A percentile compares a stretch with the other conserved stretches of the same genome.
Conservation (phyloP, 2,113 vertebrate genomes). For the Gallinago media region DNA sequence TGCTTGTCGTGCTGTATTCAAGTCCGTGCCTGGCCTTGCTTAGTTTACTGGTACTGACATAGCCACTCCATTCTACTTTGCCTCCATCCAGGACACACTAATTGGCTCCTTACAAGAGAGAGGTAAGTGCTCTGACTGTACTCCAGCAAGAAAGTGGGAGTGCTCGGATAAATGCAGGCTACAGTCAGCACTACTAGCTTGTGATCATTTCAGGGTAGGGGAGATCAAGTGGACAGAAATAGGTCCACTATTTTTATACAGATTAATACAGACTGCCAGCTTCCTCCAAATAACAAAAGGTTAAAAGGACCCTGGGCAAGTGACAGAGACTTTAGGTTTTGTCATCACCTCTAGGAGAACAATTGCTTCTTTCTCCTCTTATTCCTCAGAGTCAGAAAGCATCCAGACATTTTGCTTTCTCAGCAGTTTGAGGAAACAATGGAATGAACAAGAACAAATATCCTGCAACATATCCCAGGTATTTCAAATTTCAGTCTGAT, state of each 20-base stretch:
- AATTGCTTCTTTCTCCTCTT: neutral
- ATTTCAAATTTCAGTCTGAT: neutral
- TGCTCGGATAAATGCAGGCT: neutral
- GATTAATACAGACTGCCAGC: neutral
- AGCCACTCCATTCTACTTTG: neutral
- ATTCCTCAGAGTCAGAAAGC: neutral
- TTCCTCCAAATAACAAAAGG: constrained; percentile 4
- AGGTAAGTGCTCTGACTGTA: neutral
- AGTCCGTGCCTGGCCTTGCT: neutral
- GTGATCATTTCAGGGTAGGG: neutral
- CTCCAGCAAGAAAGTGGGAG: neutral
- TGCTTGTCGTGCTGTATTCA: accelerated
- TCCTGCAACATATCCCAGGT: neutral
- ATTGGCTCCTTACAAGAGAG: neutral
- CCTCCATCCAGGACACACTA: neutral
- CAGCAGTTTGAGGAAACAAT: constrained; percentile 12
- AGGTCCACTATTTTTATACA: neutral
- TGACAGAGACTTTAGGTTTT: neutral
- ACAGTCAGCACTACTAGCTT: neutral
- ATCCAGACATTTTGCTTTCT: neutral
- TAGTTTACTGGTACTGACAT: neutral
- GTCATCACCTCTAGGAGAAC: neutral
- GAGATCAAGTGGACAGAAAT: constrained; percentile 6
- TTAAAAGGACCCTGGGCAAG: constrained; percentile 7
- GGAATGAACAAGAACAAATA: neutral